phyloP scores from a whole-genome alignment of 2,797 vertebrate species.

The Nyctalus aviator region DNA sequence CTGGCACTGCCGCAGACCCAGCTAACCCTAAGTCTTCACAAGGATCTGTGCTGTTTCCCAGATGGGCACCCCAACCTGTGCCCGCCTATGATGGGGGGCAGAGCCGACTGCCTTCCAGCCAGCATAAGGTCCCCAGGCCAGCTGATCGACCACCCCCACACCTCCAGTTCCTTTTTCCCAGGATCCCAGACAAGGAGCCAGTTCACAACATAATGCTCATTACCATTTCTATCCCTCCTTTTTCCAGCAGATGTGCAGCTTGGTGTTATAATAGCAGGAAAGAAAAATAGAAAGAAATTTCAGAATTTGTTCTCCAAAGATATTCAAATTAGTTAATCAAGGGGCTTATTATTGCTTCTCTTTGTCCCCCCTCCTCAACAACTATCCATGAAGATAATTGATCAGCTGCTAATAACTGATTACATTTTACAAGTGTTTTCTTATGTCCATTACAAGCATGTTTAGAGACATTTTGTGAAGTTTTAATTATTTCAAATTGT shows the following conservation, averaged over 20 bases:
- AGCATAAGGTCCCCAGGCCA: background rate
- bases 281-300: slow-evolving; percentile 89
- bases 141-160: background rate
- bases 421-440: slow-evolving; percentile 87
- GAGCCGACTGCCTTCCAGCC: background rate
- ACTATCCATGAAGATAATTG: slow-evolving; percentile 88
- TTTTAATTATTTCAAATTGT: slow-evolving; percentile 90
- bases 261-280: slow-evolving; percentile 85
- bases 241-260: slow-evolving; percentile 87
- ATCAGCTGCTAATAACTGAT: slow-evolving; percentile 91
- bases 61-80: background rate
- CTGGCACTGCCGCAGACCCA: background rate
- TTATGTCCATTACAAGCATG: slow-evolving; percentile 85
- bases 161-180: slow-evolving; percentile 7
- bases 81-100: background rate
- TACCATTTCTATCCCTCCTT: slow-evolving; percentile 82
- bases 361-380: slow-evolving; percentile 75
- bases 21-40: background rate
- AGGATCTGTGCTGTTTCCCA: background rate
- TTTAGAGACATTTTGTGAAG: slow-evolving; percentile 89
- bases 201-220: slow-evolving; percentile 78
- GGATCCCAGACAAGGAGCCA: slow-evolving; percentile 62
- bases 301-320: slow-evolving; percentile 89
- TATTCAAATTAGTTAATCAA: slow-evolving; percentile 92
- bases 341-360: slow-evolving; percentile 88